A percentile compares a stretch with the other conserved stretches of the same genome.
Conservation (phyloP, 2,113 vertebrate genomes). For the Anoura caudifer region DNA sequence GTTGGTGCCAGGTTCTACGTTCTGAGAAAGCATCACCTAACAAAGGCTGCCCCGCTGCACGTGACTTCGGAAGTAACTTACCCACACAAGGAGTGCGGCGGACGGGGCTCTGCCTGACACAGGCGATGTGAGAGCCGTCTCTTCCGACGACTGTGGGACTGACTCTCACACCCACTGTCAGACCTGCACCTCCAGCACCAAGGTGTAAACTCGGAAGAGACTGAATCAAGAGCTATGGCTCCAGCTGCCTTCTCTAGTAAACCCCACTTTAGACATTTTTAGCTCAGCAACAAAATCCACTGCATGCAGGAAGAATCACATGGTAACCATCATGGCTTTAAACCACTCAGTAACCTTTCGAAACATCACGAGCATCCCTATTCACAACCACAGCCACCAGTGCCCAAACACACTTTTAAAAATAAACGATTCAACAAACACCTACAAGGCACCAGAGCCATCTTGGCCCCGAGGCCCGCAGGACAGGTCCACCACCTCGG, state of each 20-base stretch:
- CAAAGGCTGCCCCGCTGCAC: background rate
- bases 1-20: background rate
- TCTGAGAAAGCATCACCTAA: background rate
- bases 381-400: slow-evolving; percentile 58
- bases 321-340: background rate
- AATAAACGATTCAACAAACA: slow-evolving; percentile 58
- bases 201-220: background rate
- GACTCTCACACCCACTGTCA: background rate
- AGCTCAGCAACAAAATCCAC: background rate
- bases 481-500: background rate
- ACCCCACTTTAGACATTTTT: background rate
- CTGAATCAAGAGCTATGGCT: background rate
- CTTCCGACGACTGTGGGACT: background rate
- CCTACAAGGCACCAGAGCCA: slow-evolving; percentile 45
- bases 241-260: background rate
- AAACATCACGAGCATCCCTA: background rate
- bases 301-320: background rate
- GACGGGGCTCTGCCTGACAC: background rate
- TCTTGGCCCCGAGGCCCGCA: background rate
- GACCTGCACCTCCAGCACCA: background rate
- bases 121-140: background rate
- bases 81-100: background rate
- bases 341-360: background rate
- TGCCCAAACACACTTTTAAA: slow-evolving; percentile 73
- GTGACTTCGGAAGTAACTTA: background rate